Percentiles rank a stretch among this genome's conserved stretches.
phyloP scores from a whole-genome alignment of 1,140 invertebrate species.

The Sminthurinus signatus region DNA sequence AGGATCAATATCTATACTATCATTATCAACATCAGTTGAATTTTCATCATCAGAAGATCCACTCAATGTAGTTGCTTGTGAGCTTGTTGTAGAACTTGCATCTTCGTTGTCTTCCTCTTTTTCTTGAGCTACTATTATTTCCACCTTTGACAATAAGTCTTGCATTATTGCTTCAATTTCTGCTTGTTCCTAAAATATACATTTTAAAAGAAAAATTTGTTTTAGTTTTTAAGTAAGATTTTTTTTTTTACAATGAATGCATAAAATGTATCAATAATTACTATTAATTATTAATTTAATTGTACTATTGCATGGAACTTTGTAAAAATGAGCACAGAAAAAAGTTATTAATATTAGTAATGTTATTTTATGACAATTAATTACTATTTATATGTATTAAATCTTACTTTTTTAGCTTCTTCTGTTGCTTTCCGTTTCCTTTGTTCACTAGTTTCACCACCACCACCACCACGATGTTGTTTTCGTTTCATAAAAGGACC shows the following conservation, averaged over 20 bases:
- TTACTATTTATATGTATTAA: neutral
- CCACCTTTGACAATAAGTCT: conserved; percentile 16
- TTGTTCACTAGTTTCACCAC: conserved; percentile 15
- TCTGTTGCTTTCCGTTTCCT: conserved; percentile 22
- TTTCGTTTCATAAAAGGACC: conserved; percentile 47
- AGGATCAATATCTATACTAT: no score
- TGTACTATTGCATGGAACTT: no score
- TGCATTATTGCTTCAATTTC: conserved; percentile 13
- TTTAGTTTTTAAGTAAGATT: no score
- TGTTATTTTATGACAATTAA: neutral
- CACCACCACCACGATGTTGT: conserved; percentile 17
- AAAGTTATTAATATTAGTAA: no score
- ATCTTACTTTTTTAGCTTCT: conserved; percentile 23
- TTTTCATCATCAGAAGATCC: conserved; percentile 13
- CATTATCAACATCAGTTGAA: neutral
- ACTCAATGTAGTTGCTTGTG: neutral
- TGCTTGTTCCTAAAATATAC: conserved; percentile 7
- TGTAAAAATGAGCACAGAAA: no score
- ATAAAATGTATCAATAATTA: no score
- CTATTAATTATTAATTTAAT: no score
- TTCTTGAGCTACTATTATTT: conserved; percentile 19
- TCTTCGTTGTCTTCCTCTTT: conserved; percentile 20
- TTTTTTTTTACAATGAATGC: no score
- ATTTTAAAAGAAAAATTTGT: neutral
- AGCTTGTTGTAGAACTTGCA: neutral